Conservation (phyloP, 2,888 invertebrate species). For the Malthinus seriepunctatus region DNA sequence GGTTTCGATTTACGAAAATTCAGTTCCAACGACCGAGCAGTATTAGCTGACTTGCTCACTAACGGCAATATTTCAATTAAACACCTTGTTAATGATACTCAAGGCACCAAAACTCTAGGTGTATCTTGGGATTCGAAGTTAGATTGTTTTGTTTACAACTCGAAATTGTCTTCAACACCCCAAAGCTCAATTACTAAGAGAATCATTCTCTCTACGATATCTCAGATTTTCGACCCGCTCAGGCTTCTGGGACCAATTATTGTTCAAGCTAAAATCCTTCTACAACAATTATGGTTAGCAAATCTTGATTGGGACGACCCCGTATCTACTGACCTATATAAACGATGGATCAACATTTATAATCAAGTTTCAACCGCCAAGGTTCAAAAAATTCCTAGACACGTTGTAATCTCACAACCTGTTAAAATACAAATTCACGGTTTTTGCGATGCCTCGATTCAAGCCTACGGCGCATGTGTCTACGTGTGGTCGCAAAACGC, state of each 20-base stretch:
- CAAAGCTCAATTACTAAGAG: slow-evolving; percentile 18
- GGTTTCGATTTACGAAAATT: slow-evolving; percentile 36
- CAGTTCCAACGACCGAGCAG: slow-evolving; percentile 27
- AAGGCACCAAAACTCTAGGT: slow-evolving; percentile 15
- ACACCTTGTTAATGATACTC: neutral
- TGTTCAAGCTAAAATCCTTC: slow-evolving; percentile 35
- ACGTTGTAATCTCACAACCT: slow-evolving; percentile 4
- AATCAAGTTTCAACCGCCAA: slow-evolving; percentile 1
- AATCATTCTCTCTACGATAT: slow-evolving; percentile 11
- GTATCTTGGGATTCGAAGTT: neutral
- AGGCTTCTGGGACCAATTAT: slow-evolving; percentile 34
- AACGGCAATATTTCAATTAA: neutral
- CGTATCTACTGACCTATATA: slow-evolving; percentile 15
- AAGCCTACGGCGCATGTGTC: slow-evolving; percentile 32
- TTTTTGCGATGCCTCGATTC: slow-evolving; percentile 33
- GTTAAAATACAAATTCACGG: slow-evolving; percentile 33
- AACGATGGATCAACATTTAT: slow-evolving; percentile 18
- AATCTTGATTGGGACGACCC: slow-evolving; percentile 25
- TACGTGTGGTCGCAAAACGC: slow-evolving; percentile 22
- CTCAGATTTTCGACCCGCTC: slow-evolving; percentile 33
- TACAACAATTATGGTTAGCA: slow-evolving; percentile 29
- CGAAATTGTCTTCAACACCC: too few relatives aligned
- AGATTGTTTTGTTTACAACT: too few relatives aligned
- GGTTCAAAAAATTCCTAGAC: slow-evolving; percentile 24
- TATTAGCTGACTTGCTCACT: neutral